Conservation (phyloP, 2,888 invertebrate species). For the Elmis aenea region DNA sequence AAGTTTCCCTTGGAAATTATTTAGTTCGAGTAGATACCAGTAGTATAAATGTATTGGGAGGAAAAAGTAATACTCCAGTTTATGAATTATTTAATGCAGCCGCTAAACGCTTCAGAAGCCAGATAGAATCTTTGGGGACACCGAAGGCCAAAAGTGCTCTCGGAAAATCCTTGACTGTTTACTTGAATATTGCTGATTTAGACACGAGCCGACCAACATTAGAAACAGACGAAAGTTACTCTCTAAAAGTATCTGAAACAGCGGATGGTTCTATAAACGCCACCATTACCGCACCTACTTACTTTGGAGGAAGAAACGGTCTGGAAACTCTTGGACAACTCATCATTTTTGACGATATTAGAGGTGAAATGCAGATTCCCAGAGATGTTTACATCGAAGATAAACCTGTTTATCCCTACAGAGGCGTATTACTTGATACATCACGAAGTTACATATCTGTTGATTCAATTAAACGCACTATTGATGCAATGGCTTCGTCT, state of each 20-base stretch:
- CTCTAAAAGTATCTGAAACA: slow-evolving; percentile 44
- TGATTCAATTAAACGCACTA: slow-evolving; percentile 64
- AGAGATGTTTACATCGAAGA: slow-evolving; percentile 63
- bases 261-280: slow-evolving; percentile 51
- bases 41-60: slow-evolving; percentile 50
- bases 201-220: slow-evolving; percentile 43
- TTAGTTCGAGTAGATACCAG: slow-evolving; percentile 50
- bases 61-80: slow-evolving; percentile 34
- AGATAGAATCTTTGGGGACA: slow-evolving; percentile 19
- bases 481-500: slow-evolving; percentile 86
- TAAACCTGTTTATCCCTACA: slow-evolving; percentile 78
- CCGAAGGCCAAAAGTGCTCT: slow-evolving; percentile 35
- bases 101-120: slow-evolving; percentile 30
- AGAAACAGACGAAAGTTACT: slow-evolving; percentile 58
- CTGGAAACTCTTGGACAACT: slow-evolving; percentile 65
- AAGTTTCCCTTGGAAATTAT: slow-evolving; percentile 51
- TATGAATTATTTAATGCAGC: slow-evolving; percentile 33
- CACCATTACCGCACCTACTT: slow-evolving; percentile 54
- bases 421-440: slow-evolving; percentile 87
- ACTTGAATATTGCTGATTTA: slow-evolving; percentile 36
- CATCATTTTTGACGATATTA: slow-evolving; percentile 62
- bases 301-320: slow-evolving; percentile 64
- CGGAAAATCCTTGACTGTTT: slow-evolving; percentile 45
- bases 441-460: slow-evolving; percentile 80
- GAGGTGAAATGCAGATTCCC: slow-evolving; percentile 57